Conservation (phyloP, 2,888 invertebrate species). For the Belgica antarctica region DNA sequence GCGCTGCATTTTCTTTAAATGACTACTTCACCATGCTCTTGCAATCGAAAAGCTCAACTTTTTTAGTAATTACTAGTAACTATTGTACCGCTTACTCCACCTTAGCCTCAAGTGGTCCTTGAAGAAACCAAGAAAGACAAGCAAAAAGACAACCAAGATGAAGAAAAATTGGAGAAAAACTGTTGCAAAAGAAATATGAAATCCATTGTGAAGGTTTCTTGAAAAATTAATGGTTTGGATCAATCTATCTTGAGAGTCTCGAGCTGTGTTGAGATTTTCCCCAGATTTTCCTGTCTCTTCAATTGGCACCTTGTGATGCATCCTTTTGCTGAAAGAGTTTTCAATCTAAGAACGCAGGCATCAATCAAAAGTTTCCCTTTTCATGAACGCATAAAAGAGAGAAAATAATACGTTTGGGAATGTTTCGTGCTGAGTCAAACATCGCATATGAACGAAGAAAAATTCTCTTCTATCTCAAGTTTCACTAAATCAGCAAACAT, state of each 20-base stretch:
- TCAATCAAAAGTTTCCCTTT: constrained; percentile 5
- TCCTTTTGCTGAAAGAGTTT: neutral
- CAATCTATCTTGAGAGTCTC: neutral
- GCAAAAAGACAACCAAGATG: neutral
- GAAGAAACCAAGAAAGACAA: neutral
- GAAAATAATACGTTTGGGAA: neutral
- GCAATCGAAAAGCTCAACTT: no score
- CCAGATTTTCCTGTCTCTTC: neutral
- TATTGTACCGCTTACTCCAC: no score
- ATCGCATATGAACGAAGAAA: neutral
- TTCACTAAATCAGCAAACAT: neutral
- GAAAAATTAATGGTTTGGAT: constrained; percentile 11
- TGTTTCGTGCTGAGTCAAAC: neutral
- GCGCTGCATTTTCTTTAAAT: no score
- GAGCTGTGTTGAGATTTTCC: neutral
- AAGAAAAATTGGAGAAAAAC: neutral
- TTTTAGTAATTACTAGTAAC: no score
- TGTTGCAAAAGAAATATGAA: constrained; percentile 3
- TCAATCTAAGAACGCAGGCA: constrained; percentile 4
- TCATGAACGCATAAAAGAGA: neutral
- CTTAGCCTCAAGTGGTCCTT: constrained; percentile 15
- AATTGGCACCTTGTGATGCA: no score
- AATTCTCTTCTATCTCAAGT: no score
- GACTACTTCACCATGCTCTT: no score
- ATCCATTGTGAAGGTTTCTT: constrained; percentile 9